These are phyloP conservation scores for Leptinotarsa tumamoca DNA, from an alignment of 2,888 invertebrate genomes.

Conservation along the genomic window DNA sequence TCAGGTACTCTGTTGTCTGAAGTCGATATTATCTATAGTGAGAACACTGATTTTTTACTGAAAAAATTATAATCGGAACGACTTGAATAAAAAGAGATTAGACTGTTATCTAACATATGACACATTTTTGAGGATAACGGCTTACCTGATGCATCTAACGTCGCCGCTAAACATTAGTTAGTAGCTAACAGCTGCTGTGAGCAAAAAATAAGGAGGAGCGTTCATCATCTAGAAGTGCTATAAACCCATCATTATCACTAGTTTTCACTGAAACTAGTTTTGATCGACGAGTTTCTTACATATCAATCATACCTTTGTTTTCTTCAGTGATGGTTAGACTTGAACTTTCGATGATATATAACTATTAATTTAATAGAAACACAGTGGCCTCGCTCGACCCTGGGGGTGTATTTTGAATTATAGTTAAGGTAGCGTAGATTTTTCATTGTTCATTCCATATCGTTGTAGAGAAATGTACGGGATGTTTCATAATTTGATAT, in stretches of 20 bases:
- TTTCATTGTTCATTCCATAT: no score
- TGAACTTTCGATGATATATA: background rate
- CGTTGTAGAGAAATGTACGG: no score
- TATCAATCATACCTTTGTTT: constrained; percentile 16
- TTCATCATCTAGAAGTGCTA: background rate
- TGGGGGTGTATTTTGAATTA: constrained; percentile 8
- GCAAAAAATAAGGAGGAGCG: background rate
- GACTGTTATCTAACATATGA: background rate
- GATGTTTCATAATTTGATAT: no score
- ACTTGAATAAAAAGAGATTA: no score
- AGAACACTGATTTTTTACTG: no score
- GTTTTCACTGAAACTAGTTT: constrained; percentile 23
- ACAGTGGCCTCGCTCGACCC: constrained; percentile 5
- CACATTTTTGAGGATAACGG: background rate
- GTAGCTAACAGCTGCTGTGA: background rate
- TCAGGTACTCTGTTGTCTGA: no score
- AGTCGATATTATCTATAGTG: no score
- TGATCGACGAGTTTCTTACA: constrained; percentile 32
- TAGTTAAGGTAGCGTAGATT: no score
- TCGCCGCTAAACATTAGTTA: background rate
- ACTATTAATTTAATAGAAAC: background rate
- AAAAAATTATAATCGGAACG: no score
- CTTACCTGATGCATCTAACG: no score
- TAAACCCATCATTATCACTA: constrained; percentile 24
- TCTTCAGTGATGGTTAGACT: background rate